phyloP scores from a whole-genome alignment of 1,140 invertebrate genomes.

The Leptopilina clavipes region DNA sequence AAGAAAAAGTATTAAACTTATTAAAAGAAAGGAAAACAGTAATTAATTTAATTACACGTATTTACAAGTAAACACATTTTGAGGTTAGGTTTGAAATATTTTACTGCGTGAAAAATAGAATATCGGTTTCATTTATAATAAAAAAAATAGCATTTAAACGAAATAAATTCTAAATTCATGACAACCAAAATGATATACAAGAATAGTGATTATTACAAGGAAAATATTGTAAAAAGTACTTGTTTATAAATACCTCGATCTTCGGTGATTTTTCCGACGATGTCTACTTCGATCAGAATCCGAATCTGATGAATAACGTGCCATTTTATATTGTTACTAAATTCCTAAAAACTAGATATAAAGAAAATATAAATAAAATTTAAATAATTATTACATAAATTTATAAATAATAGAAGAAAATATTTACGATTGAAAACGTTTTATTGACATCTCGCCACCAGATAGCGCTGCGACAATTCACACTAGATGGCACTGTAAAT shows the following conservation, averaged over 20 bases:
- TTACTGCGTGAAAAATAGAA: background rate
- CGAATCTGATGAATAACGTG: conserved; percentile 70
- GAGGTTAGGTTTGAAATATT: background rate
- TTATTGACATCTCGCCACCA: too few relatives aligned
- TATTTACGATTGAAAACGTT: too few relatives aligned
- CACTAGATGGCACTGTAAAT: too few relatives aligned
- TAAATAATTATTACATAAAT: too few relatives aligned
- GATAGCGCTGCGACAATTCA: too few relatives aligned
- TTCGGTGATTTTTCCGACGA: conserved; percentile 64
- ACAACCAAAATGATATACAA: too few relatives aligned
- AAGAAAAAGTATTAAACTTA: too few relatives aligned
- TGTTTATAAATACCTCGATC: conserved; percentile 62
- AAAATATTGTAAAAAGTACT: background rate
- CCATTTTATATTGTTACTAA: conserved; percentile 55
- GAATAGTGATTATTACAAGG: too few relatives aligned
- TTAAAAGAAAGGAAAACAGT: background rate
- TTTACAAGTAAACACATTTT: background rate
- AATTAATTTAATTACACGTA: background rate
- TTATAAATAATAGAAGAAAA: too few relatives aligned
- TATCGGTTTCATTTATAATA: too few relatives aligned
- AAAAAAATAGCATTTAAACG: too few relatives aligned
- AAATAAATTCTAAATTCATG: too few relatives aligned
- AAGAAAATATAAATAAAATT: background rate
- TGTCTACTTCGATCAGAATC: conserved; percentile 67
- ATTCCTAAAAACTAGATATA: background rate